Evolutionary conservation across 1,140 invertebrate genomes (phyloP).

Genomic region (Sesamia nonagrioides): DNA sequence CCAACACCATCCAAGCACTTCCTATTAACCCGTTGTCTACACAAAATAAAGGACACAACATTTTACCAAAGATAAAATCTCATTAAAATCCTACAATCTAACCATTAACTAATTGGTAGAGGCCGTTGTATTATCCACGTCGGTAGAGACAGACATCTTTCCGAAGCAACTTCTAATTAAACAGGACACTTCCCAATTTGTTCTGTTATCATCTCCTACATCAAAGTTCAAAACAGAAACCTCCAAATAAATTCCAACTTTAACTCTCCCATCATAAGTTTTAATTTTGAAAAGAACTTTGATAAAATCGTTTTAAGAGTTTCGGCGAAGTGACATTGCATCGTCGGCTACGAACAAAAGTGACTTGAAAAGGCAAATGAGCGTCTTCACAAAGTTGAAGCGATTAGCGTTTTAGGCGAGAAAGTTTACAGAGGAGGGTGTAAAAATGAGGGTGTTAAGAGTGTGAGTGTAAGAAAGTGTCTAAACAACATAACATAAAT

Average conservation of each 20-base stretch:
- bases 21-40: slow-evolving; percentile 29
- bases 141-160: slow-evolving; percentile 70
- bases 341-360: slow-evolving; percentile 76
- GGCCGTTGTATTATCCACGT: slow-evolving; percentile 65
- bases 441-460: slow-evolving; percentile 53
- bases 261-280: slow-evolving; percentile 31
- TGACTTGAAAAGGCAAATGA: slow-evolving; percentile 80
- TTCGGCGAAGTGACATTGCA: slow-evolving; percentile 76
- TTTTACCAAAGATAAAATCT: slow-evolving; percentile 68
- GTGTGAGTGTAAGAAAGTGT: too few relatives aligned
- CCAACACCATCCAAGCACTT: slow-evolving; percentile 34
- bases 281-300: slow-evolving; percentile 57
- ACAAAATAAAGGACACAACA: slow-evolving; percentile 27
- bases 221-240: slow-evolving; percentile 18
- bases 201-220: slow-evolving; percentile 56
- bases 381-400: slow-evolving; percentile 76
- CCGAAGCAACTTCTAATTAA: slow-evolving; percentile 73
- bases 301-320: slow-evolving; percentile 70
- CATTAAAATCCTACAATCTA: slow-evolving; percentile 82
- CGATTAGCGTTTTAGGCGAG: slow-evolving; percentile 77
- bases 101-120: slow-evolving; percentile 80
- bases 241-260: slow-evolving; percentile 25
- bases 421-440: slow-evolving; percentile 59
- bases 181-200: slow-evolving; percentile 67
- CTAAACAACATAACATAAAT: slow-evolving; percentile 14